Evolutionary conservation across 2,888 invertebrate genomes (phyloP).

Genomic region (Dorcus hopei): DNA sequence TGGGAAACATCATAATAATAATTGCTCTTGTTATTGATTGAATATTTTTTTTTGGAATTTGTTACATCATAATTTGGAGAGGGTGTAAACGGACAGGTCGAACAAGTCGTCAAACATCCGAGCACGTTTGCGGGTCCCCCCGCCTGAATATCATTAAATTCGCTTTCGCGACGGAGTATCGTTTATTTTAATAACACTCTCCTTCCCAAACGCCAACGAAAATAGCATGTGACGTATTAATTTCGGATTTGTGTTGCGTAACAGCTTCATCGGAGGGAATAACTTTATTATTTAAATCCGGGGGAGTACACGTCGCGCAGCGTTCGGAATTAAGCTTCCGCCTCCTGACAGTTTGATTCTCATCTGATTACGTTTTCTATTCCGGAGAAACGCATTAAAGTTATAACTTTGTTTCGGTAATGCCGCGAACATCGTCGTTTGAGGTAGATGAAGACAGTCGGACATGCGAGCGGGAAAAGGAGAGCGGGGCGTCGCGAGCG

Average conservation of each 20-base stretch:
- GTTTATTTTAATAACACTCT: no score
- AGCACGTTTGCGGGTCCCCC: no score
- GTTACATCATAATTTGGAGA: no score
- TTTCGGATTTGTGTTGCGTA: constrained; percentile 9
- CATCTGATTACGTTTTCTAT: constrained; percentile 28
- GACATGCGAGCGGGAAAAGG: not conserved
- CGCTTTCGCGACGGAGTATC: no score
- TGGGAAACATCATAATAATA: no score
- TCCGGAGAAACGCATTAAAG: constrained; percentile 29
- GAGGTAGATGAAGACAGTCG: constrained; percentile 7
- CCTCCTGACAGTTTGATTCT: constrained; percentile 21
- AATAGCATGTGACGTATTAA: not conserved
- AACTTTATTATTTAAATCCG: constrained; percentile 6
- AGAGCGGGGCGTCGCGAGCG: constrained; percentile 5
- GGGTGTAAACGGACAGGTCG: no score
- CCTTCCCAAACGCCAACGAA: no score
- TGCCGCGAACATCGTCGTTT: constrained; percentile 13
- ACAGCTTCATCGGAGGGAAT: constrained; percentile 4
- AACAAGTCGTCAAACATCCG: no score
- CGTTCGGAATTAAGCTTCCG: constrained; percentile 11
- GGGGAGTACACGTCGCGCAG: constrained; percentile 2
- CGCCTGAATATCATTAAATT: no score
- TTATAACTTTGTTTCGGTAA: constrained; percentile 36
- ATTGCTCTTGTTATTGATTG: no score
- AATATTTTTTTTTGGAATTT: no score